Evolutionary conservation across 30 jellyfish, hydroid and myxozoan genomes (phyloP), one percentile per base, ranked within the genome.

Genomic region (Turritopsis dohrnii): DNA sequence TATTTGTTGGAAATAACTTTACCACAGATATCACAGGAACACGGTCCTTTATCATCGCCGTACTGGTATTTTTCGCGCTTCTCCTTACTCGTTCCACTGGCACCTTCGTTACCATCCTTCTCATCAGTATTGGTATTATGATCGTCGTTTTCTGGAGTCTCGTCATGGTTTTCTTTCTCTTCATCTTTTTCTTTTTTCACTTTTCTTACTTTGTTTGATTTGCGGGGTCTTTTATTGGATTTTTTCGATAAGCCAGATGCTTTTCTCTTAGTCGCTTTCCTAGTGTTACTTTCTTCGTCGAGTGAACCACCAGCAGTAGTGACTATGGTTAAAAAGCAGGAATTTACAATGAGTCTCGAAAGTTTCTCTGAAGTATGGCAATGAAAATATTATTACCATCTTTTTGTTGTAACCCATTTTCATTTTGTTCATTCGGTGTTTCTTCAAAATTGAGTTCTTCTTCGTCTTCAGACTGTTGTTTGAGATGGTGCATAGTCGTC

Each of bases 31-130:
- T 82, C 85, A 71, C 89, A 82, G 20, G 89, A 65, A 19, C 75
- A 71, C 20, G 89, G 89, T 65, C 89, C 89, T 52, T 82, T 82
- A n/a, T 28, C 85, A n/a, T 82, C 89, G 53, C 74, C 74, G 52
- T 82, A 82, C 24, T 21, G 71, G 54, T 18, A 82, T 41, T 66
- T 82, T 18, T 82, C 89, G 8, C 29, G 26, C 25, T 71, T 71
- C 7, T 30, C 89, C 66, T 66, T 82, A 30, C 53, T 53, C 0
- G 79, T 28, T 28, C 54, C 84, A 27, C 29, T 28, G 28, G 71
- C 24, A 18, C 52, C 80, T 30, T 65, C 74, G n/a, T 82, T 85
- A 25, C 24, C 60, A 26, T 19, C 18, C 9, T 26, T 26, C 54
- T 74, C 65, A 18, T 74, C 83, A 1, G 65, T 21, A 23, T 74